Base-by-base conservation (phyloP, 2,888 invertebrate species). In the Dynastes hyllus region DNA sequence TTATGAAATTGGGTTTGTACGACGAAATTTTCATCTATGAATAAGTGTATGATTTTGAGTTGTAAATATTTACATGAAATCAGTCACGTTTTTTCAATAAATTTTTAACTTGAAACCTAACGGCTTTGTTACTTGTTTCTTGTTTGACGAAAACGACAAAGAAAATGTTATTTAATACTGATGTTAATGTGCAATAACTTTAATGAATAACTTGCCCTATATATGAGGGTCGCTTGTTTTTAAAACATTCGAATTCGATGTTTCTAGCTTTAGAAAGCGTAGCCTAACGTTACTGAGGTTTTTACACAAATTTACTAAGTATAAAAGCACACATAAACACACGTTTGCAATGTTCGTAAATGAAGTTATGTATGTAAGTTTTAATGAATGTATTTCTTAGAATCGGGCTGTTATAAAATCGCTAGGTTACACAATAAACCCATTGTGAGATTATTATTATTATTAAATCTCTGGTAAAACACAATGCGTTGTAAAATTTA, bases 41-140 rank as follows among this genome's bases (percentile, higher is more conserved):
- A 50, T 50, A 45, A 45, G 45, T 67, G n/a, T 45, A 69, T 27
- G 29, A 61, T 6, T 32, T 32, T 61, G 61, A 9, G 9, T 16
- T 27, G 29, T 71, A 71, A 71, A 73, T 73, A 73, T 73, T 73
- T 73, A 73, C 40, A n/a, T 4, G 29, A 9, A 40, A 0, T 53
- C 22, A 9, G 22, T 73, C 73, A 61, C 58, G 61, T 45, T 73
- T 61, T 69, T 73, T 73, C 71, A 73, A 73, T 73, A 73, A 73
- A 73, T 73, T 37, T 69, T 45, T 66, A 32, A 40, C 8, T 55
- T 55, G 32, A 22, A 51, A 27, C 51, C 11, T 8, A 11, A 45
- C 5, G 6, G 27, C 51, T 51, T 50, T 51, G 51, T 22, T 22
- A 27, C 29, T 9, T 22, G 27, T 22, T 9, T 45, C 11, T 11